These are phyloP conservation scores for Myanophis thanlyinensis DNA, from an alignment of 2,113 vertebrate genomes.

Conservation along the genomic window DNA sequence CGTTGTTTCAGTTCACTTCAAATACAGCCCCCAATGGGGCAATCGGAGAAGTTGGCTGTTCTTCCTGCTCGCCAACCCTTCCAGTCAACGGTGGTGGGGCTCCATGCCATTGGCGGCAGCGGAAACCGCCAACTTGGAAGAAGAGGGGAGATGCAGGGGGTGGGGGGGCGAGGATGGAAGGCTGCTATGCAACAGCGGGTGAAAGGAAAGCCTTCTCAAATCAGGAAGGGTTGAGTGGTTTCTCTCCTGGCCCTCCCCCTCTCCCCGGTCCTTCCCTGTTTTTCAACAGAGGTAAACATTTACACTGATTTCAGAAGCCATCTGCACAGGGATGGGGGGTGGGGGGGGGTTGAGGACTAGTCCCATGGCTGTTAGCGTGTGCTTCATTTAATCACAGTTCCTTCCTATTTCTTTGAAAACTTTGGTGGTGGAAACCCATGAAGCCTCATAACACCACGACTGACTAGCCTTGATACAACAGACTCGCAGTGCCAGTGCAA, in stretches of 20 bases:
- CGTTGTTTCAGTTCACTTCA: conserved; percentile 12
- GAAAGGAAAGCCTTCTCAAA: neutral
- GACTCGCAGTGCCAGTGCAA: no score
- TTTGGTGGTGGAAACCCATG: neutral
- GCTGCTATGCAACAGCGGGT: neutral
- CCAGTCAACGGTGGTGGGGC: neutral
- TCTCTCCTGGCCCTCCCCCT: no score
- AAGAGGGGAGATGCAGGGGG: no score
- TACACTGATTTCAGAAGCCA: neutral
- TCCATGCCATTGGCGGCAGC: neutral
- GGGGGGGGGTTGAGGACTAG: neutral
- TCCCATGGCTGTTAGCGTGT: no score
- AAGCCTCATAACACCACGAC: no score
- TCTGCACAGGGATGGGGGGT: no score
- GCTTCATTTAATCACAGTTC: neutral
- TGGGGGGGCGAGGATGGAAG: neutral
- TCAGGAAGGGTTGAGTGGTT: neutral
- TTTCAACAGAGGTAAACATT: neutral
- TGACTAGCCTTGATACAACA: no score
- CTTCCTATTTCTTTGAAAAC: neutral
- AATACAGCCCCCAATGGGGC: conserved; percentile 33
- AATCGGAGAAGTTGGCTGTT: conserved; percentile 10
- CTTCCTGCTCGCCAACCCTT: neutral
- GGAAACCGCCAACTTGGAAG: neutral
- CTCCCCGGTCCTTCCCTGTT: neutral